Evolutionary conservation across 2,113 vertebrate genomes (phyloP), one percentile per base, ranked within the genome.

Genomic region (Aythya baeri): DNA sequence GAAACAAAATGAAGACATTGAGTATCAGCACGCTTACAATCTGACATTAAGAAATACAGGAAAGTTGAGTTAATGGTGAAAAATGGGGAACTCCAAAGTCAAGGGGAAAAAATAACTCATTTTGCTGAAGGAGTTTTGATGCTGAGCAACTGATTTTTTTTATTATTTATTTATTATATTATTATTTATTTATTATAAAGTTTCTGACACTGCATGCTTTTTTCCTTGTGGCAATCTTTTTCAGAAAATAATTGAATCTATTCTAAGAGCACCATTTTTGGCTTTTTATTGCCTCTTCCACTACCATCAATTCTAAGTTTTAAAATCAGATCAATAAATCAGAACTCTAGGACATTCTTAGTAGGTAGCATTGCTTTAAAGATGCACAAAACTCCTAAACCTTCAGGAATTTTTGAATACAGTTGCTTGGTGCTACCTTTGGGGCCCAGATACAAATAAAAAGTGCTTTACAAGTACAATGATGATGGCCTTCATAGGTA

Each of bases 31-130:
- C 11, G 12, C 72, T 88, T 78, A 90, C 36, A 93, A 93, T 95
- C 90, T 97, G 89, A 96, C 71, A 88, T 96, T 83, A 97, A 96
- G 81, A 82, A 91, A 55, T 72, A 66, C 52, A 84, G 55, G 38
- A 90, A 81, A 86, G 41, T 83, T 32, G 90, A 87, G 71, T 68
- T 95, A 96, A 67, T 63, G 76, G 23, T 72, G 50, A 92, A 91
- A 92, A 96, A 68, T 10, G 7, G 16, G 67, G 17, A 86, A 88
- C 25, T 87, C 44, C 31, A 70, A 92, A 90, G 54, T 57, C 55
- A 88, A 81, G 55, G 32, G 38, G 67, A 16, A 72, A 66, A 76
- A 93, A 46, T 26, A n/a, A 31, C 36, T 76, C 7, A 61, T 91
- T 85, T 91, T 92, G 67, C 32, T 70, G 57, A 83, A 96, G 11